Conservation (phyloP, 2,797 vertebrate genomes). For the Pangasius macronema region DNA sequence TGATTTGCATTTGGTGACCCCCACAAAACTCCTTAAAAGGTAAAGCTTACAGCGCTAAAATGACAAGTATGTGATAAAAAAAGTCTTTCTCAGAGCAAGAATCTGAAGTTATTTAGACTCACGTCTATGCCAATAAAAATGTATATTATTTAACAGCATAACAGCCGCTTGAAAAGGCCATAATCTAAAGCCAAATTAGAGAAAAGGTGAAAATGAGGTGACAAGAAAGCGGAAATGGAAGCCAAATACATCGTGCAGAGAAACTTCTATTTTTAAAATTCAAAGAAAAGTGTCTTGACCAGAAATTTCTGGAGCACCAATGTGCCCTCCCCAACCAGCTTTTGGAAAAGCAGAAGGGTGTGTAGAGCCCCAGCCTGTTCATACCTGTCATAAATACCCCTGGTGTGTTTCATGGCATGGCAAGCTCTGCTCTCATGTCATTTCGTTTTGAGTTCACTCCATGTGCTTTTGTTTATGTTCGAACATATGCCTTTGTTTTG, state of each 20-base stretch:
- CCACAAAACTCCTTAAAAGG: neutral
- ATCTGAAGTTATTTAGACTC: neutral
- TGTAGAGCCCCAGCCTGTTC: neutral
- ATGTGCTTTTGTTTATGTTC: neutral
- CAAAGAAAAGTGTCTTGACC: neutral
- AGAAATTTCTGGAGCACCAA: neutral
- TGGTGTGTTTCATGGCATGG: neutral
- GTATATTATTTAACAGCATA: neutral
- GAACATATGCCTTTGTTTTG: neutral
- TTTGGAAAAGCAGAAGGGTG: neutral
- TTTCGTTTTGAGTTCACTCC: neutral
- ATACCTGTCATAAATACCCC: neutral
- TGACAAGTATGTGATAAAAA: neutral
- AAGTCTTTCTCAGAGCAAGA: neutral
- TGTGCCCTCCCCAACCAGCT: neutral
- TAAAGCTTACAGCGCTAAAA: neutral
- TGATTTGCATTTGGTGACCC: neutral
- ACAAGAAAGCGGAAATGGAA: neutral
- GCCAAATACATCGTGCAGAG: neutral
- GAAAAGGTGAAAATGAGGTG: neutral
- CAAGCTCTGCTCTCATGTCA: neutral
- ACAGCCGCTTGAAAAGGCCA: neutral
- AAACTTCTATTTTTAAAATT: neutral
- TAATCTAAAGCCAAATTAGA: neutral
- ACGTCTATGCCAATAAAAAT: neutral